A percentile compares a stretch with the other conserved stretches of the same genome.
These are phyloP conservation scores for Diaphora mendica DNA, from an alignment of 2,888 invertebrate species.

Conservation along the genomic window DNA sequence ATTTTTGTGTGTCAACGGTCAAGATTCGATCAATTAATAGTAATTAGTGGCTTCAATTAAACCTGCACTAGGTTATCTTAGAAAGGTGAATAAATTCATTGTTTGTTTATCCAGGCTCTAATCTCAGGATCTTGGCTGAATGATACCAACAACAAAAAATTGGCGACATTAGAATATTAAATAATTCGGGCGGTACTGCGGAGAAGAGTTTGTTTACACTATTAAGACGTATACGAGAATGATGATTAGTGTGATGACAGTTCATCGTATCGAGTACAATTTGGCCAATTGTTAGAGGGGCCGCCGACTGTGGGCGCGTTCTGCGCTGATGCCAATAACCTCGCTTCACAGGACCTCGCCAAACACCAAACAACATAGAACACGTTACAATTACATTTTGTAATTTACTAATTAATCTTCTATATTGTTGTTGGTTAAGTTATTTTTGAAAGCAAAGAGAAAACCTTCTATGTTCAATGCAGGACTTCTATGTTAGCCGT, in stretches of 20 bases:
- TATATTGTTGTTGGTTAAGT: background rate
- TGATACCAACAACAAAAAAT: background rate
- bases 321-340: slow-evolving; percentile 44
- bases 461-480: background rate
- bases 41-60: background rate
- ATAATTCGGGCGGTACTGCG: background rate
- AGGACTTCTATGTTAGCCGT: too few relatives aligned
- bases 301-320: slow-evolving; percentile 41
- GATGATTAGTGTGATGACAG: slow-evolving; percentile 3
- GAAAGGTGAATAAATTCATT: background rate
- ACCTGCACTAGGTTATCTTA: background rate
- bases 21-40: background rate
- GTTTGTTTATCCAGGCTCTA: background rate
- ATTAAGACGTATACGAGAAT: background rate
- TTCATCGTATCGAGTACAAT: slow-evolving; percentile 15
- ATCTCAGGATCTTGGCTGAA: background rate
- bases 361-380: slow-evolving; percentile 13
- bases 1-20: background rate
- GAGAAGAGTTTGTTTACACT: background rate
- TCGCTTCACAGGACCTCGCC: slow-evolving; percentile 28
- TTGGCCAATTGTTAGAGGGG: slow-evolving; percentile 28
- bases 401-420: background rate
- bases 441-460: background rate
- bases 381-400: background rate
- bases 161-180: background rate